Conservation (phyloP, 2,113 vertebrate species). For the Sialia sialis region DNA sequence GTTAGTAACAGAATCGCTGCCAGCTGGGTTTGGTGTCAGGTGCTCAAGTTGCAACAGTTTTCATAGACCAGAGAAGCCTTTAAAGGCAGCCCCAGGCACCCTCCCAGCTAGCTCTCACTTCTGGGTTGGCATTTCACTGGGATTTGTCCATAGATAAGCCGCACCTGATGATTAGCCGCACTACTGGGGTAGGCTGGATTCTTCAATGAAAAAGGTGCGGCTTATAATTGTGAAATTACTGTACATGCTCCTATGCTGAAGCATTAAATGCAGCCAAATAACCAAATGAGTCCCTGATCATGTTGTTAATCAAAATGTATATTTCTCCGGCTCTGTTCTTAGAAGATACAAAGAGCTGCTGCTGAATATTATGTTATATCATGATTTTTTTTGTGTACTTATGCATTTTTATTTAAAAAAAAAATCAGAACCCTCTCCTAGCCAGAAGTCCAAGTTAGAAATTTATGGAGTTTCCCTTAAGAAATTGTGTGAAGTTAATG, state of each 20-base stretch:
- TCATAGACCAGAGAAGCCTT: no score
- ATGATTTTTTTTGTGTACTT: background rate
- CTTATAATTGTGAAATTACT: no score
- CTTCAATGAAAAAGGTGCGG: no score
- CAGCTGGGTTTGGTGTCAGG: no score
- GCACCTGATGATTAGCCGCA: no score
- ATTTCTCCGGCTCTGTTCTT: background rate
- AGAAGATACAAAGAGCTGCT: background rate
- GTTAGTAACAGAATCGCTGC: no score
- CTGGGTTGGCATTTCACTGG: no score
- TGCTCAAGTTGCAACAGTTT: no score
- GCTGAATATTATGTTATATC: background rate
- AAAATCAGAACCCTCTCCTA: background rate
- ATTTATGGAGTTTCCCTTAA: background rate
- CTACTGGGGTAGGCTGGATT: no score
- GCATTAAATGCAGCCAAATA: background rate
- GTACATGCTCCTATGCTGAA: background rate
- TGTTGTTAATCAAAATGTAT: background rate
- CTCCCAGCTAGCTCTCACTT: no score
- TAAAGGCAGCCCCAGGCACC: no score
- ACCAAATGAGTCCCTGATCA: background rate
- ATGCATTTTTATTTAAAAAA: background rate
- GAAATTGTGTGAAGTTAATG: background rate
- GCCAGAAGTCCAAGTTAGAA: background rate
- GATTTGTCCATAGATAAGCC: no score